Conservation (phyloP, 2,888 invertebrate genomes). For the Oegoconia quadripuncta region DNA sequence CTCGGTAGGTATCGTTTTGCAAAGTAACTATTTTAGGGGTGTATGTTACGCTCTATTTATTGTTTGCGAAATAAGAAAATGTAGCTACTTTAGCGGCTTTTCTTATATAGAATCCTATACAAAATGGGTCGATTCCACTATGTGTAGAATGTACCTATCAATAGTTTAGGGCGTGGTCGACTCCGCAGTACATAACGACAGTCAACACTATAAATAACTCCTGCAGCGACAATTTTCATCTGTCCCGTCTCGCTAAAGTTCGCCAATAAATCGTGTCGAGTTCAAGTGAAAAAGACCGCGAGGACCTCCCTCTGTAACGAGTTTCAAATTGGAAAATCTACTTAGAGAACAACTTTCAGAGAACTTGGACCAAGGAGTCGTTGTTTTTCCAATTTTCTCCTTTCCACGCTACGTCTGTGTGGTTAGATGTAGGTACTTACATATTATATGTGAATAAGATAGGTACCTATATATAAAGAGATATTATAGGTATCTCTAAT, state of each 20-base stretch:
- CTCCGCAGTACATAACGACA: too few species aligned
- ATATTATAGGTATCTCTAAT: too few species aligned
- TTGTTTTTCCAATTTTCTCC: conserved; percentile 44
- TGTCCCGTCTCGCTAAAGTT: conserved; percentile 38
- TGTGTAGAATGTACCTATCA: too few species aligned
- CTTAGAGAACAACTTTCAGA: conserved; percentile 39
- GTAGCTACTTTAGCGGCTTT: too few species aligned
- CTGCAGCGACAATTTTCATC: conserved; percentile 52
- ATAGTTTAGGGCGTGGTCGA: too few species aligned
- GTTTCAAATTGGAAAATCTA: conserved; percentile 70
- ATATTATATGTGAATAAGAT: too few species aligned
- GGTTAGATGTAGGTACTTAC: too few species aligned
- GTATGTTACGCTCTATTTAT: not conserved
- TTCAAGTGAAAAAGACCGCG: conserved; percentile 58
- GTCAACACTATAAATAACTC: conserved; percentile 39
- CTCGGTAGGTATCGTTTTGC: conserved; percentile 5
- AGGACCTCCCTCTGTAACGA: conserved; percentile 36
- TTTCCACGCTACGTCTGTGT: conserved; percentile 1
- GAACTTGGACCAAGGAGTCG: conserved; percentile 19
- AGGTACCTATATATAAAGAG: too few species aligned
- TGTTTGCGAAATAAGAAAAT: too few species aligned
- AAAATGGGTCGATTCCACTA: too few species aligned
- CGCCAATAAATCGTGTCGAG: conserved; percentile 52
- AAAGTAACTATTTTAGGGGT: not conserved
- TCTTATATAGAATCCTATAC: too few species aligned